phyloP scores from a whole-genome alignment of 92 coral and sea anemone genomes.

The Phenganax marumi region DNA sequence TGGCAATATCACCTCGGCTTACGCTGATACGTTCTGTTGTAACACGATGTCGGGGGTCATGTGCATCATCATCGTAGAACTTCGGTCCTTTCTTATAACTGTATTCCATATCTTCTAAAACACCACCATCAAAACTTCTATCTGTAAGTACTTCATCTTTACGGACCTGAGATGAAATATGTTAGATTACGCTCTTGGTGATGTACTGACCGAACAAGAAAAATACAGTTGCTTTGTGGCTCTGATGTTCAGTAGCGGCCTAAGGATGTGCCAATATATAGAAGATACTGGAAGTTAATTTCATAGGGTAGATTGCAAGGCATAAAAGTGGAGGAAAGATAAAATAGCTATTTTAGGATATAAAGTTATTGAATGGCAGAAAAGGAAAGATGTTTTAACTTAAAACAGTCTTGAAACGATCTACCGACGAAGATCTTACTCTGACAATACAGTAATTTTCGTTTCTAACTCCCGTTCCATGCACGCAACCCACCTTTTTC shows the following conservation, averaged over 20 bases:
- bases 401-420: too few species aligned
- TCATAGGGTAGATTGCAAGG: too few species aligned
- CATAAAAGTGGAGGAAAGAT: too few species aligned
- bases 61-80: background rate
- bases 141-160: background rate
- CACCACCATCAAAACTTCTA: conserved; percentile 1
- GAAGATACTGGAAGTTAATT: too few species aligned
- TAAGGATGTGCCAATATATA: too few species aligned
- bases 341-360: too few species aligned
- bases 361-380: too few species aligned
- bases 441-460: background rate
- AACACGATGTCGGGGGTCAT: background rate
- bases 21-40: conserved; percentile 13
- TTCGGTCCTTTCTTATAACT: background rate
- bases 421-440: too few species aligned
- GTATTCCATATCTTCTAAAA: conserved; percentile 1
- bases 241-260: too few species aligned
- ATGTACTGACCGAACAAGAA: too few species aligned
- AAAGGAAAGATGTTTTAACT: too few species aligned
- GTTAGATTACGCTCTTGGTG: background rate
- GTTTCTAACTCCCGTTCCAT: background rate
- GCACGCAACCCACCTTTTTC: background rate
- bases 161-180: conserved; percentile 9
- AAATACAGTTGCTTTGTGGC: too few species aligned
- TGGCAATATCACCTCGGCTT: conserved; percentile 3